These are phyloP conservation scores for Platysternon megacephalum DNA, from an alignment of 2,113 vertebrate species.

Conservation along the genomic window DNA sequence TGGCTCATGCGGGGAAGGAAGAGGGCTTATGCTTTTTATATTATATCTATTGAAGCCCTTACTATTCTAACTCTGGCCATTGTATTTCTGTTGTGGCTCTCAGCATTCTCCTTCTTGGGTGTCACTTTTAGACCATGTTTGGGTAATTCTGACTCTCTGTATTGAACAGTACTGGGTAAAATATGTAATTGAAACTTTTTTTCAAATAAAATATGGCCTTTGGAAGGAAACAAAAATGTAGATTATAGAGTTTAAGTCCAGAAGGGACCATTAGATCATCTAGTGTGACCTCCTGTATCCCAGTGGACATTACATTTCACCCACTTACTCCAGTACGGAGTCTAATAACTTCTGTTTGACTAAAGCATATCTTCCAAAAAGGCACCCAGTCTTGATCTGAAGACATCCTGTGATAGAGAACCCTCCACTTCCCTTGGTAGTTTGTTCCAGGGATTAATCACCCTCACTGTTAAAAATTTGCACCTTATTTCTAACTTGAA, in stretches of 20 bases:
- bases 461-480: neutral
- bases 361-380: neutral
- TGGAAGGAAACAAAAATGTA: neutral
- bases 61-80: neutral
- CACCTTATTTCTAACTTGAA: neutral
- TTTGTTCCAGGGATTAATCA: neutral
- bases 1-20: neutral
- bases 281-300: neutral
- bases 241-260: neutral
- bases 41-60: neutral
- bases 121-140: neutral
- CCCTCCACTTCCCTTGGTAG: neutral
- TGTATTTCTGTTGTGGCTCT: neutral
- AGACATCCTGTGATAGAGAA: neutral
- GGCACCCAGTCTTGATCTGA: neutral
- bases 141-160: neutral
- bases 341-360: neutral
- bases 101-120: neutral
- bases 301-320: neutral
- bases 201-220: neutral
- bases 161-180: neutral
- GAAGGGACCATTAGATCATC: neutral
- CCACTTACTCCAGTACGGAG: neutral
- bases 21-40: neutral
- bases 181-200: neutral